Percentiles rank a stretch among this genome's conserved stretches.
phyloP scores from a whole-genome alignment of 2,797 vertebrate genomes.

The Sebastes matsubarae region DNA sequence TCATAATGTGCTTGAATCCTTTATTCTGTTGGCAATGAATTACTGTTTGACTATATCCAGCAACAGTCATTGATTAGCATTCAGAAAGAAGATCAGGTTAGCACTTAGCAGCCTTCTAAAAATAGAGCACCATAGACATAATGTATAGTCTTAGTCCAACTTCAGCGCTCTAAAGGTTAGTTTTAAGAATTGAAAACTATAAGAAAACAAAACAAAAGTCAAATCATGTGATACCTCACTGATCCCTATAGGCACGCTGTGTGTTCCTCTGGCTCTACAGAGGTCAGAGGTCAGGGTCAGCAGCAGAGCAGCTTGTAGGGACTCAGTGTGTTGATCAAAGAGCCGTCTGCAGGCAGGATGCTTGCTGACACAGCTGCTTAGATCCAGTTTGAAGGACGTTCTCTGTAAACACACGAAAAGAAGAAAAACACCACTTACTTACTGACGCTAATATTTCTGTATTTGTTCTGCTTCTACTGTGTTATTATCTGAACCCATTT shows the following conservation, averaged over 20 bases:
- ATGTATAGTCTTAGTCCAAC: background rate
- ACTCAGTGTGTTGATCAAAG: constrained; percentile 70
- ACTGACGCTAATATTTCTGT: constrained; percentile 23
- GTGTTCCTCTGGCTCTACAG: constrained; percentile 19
- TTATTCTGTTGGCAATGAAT: background rate
- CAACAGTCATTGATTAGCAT: background rate
- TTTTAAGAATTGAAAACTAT: background rate
- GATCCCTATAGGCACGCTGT: constrained; percentile 39
- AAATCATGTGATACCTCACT: constrained; percentile 13
- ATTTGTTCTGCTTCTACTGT: constrained; percentile 4
- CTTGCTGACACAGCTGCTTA: constrained; percentile 74
- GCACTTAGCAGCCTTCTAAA: background rate
- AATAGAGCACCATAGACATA: background rate
- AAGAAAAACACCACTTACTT: constrained; percentile 22
- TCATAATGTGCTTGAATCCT: background rate
- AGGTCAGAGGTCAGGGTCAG: constrained; percentile 71
- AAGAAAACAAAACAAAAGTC: background rate
- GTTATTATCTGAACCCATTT: background rate
- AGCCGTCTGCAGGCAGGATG: constrained; percentile 58
- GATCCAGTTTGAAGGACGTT: constrained; percentile 58
- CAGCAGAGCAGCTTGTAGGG: constrained; percentile 56
- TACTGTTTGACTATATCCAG: constrained; percentile 1
- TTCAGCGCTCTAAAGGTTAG: background rate
- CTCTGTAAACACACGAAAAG: constrained; percentile 47
- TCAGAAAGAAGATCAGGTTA: background rate